Base-by-base conservation (phyloP, 2,797 vertebrate genomes). In the Threskiornis aethiopicus region DNA sequence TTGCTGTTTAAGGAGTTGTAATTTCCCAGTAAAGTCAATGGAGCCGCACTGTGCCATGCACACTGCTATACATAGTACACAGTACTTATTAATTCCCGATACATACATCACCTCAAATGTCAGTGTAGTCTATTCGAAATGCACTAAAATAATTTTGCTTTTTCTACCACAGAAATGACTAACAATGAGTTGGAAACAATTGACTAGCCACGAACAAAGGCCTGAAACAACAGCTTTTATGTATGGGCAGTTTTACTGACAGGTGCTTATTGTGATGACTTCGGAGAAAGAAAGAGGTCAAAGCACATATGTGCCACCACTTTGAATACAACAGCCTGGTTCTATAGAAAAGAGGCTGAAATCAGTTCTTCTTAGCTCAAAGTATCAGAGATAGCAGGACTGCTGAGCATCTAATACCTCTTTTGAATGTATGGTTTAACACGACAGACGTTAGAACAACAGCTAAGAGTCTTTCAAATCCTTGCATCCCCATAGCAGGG, bases 1-100 rank as follows among this genome's bases (percentile, higher is more conserved):
- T 24, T 64, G 21, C 78, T n/a, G 41, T 47, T 44, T 6, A 10
- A 37, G 75, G 42, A 67, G 44, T 1, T 42, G 79, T 14, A 29
- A 52, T 65, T 91, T 61, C 76, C 37, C 42, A 28, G 58, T 10
- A 6, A 42, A 28, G 11, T 4, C 91, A 73, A 19, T 2, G 5
- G 52, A 59, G 49, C 41, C n/a, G 49, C 28, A 17, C 33, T 17
- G 31, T 2, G 1, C 20, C 1, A 1, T 1, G 0, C 58, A 31
- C 19, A 4, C n/a, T 6, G 37, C 47, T 39, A 44, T 17, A 33
- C 0, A 0, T 13, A 58, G 78, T 19, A 41, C 33, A 16, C 3
- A 0, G 55, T 4, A 35, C 26, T 31, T 17, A 28, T 2, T 35
- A 15, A 5, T 33, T 37, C 87, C 54, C 59, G 6, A 29, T 15